Evolutionary conservation across 1,140 invertebrate genomes (phyloP), one percentile per base, ranked within the genome.

Genomic region (Heterodera schachtii): DNA sequence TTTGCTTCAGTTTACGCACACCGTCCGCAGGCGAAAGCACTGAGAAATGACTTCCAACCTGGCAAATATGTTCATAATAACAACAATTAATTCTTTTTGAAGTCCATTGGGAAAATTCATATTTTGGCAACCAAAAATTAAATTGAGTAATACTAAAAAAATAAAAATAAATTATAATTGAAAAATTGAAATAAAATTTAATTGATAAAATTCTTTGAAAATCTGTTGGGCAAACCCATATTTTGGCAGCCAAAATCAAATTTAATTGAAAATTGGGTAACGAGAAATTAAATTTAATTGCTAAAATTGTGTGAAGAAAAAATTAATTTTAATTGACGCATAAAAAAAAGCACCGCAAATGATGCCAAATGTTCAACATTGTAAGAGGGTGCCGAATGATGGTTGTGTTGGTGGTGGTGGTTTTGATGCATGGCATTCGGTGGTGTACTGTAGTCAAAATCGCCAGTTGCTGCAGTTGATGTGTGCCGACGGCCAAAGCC

Each of bases 351-450:
- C 57, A 98, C 95, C 2, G 95, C 95, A 91, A 98, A 98, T 21
- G 97, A 98, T 70, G 97, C 97, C 91, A 99, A 93, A 92, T 98
- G 97, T 90, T 98, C 97, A 90, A 98, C 94, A 79, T 94, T 92
- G 90, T 96, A 97, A 4, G 93, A 93, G 16, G 94, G 93, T 87
- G 88, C 31, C 66, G 76, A 64, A 76, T 66, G 60, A 78, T 78
- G 57, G 31, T 31, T 31, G 31, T 31, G 31, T 0, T 31, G 31
- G 31, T 31, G 31, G 31, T 31, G 31, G 31, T 31, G 31, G 1
- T 31, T 31, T n/a, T 78, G 75, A 78, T 44, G n/a, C 64, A 64
- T 70, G 3, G 31, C 67, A 73, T 19, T 21, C 11, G 9, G 11
- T 4, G 47, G 77, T 9, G 13, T 8, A 8, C 19, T 41, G 16